phyloP scores from a whole-genome alignment of 2,888 invertebrate species.

The Choristoneura rosaceana region DNA sequence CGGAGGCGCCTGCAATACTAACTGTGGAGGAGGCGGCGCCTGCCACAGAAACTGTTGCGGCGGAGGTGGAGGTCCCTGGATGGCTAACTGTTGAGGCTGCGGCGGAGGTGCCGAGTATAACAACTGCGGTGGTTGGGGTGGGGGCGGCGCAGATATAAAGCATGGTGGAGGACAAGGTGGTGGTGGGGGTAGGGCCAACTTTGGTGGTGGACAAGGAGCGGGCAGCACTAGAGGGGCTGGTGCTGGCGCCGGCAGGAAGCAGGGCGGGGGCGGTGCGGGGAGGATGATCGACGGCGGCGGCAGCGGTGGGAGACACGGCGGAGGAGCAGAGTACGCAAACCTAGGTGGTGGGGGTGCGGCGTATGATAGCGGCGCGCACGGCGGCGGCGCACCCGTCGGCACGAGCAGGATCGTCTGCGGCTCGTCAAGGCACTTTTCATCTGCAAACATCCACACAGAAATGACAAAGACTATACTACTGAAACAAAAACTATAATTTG shows the following conservation, averaged over 20 bases:
- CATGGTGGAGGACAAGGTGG: conserved; percentile 42
- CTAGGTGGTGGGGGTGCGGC: conserved; percentile 45
- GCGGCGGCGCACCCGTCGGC: conserved; percentile 62
- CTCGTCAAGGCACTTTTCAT: conserved; percentile 43
- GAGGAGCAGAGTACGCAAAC: conserved; percentile 42
- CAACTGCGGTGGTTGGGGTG: conserved; percentile 31
- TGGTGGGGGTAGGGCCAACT: conserved; percentile 44
- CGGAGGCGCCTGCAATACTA: conserved; percentile 32
- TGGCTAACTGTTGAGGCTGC: conserved; percentile 35
- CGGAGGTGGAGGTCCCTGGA: conserved; percentile 45
- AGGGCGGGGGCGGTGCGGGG: conserved; percentile 49
- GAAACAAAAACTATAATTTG: not conserved
- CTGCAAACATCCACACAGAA: conserved; percentile 26
- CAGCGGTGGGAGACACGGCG: conserved; percentile 49
- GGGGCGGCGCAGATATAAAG: conserved; percentile 44
- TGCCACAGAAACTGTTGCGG: conserved; percentile 18
- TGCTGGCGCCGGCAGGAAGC: conserved; percentile 45
- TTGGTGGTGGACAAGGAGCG: conserved; percentile 34
- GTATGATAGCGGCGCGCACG: conserved; percentile 52
- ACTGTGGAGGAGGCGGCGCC: conserved; percentile 33
- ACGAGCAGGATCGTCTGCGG: conserved; percentile 69
- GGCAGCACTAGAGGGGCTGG: conserved; percentile 32
- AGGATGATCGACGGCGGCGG: conserved; percentile 49
- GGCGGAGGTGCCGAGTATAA: conserved; percentile 29
- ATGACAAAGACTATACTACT: not conserved